These are phyloP conservation scores for Diadophis punctatus DNA, from an alignment of 2,113 vertebrate species.

Conservation along the genomic window DNA sequence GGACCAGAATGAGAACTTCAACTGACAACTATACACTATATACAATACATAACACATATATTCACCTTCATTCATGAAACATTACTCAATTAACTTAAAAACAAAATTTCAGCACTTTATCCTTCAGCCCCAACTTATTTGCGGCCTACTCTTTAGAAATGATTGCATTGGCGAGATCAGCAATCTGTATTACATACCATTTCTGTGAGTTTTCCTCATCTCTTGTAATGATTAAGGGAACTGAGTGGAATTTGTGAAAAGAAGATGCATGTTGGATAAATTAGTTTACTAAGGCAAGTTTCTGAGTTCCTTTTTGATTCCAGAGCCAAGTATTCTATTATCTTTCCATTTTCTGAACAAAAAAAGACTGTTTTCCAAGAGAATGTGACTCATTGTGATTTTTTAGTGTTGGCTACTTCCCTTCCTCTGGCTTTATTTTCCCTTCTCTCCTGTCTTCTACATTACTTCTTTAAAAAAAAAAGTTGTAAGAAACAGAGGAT, in stretches of 20 bases:
- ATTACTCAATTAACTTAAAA: not conserved
- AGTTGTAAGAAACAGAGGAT: not conserved
- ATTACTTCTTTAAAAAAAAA: not conserved
- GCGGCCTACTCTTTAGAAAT: not conserved
- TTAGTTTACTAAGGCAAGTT: not conserved
- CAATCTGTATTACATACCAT: not conserved
- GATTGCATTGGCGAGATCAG: not conserved
- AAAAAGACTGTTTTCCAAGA: not conserved
- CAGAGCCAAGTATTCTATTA: not conserved
- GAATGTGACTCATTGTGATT: not conserved
- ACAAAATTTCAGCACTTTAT: not conserved
- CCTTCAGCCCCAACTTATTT: not conserved
- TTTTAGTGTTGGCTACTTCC: not conserved
- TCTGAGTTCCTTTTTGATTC: not conserved
- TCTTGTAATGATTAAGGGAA: not conserved
- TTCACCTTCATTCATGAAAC: not conserved
- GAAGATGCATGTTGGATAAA: not conserved
- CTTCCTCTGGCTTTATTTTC: not conserved
- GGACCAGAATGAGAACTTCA: too few relatives aligned
- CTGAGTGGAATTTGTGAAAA: not conserved
- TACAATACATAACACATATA: not conserved
- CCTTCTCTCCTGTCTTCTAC: not conserved
- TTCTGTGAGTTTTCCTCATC: not conserved
- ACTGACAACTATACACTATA: too few relatives aligned
- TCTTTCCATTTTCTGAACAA: not conserved